Percentiles rank a stretch among this genome's conserved stretches.
Conservation (phyloP, 2,888 invertebrate genomes). For the Sphaerophoria rueppellii region DNA sequence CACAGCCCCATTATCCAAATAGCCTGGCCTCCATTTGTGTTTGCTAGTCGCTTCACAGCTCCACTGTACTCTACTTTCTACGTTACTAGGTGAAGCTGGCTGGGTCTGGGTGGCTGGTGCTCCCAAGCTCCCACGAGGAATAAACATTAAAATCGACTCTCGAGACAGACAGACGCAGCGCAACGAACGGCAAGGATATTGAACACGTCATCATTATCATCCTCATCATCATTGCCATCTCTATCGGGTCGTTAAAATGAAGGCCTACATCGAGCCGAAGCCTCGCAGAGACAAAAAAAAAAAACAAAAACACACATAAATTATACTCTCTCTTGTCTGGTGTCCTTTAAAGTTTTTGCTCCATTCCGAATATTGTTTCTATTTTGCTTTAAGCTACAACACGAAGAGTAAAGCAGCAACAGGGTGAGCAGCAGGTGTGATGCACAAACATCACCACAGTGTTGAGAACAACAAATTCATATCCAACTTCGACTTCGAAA, state of each 20-base stretch:
- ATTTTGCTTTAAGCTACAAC: constrained; percentile 25
- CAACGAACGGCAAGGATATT: constrained; percentile 45
- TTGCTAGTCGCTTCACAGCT: background rate
- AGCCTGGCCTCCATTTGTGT: constrained; percentile 19
- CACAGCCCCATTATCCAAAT: constrained; percentile 50
- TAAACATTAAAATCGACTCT: constrained; percentile 24
- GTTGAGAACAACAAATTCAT: background rate
- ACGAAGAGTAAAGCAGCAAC: constrained; percentile 32
- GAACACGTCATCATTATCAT: constrained; percentile 56
- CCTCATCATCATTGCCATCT: constrained; percentile 36
- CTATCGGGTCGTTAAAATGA: background rate
- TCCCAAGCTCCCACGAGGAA: constrained; percentile 36
- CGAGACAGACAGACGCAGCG: constrained; percentile 66
- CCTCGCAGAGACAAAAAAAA: constrained; percentile 1
- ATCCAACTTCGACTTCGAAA: constrained; percentile 16
- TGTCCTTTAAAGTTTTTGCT: constrained; percentile 15
- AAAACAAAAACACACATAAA: constrained; percentile 17
- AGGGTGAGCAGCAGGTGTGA: constrained; percentile 56
- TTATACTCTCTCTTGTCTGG: constrained; percentile 34
- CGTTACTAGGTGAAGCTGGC: no score
- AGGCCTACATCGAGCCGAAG: background rate
- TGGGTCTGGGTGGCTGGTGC: background rate
- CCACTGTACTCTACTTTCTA: no score
- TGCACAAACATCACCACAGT: constrained; percentile 30
- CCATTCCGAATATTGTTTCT: background rate